phyloP scores from a whole-genome alignment of 2,113 vertebrate species.

The Naja naja region DNA sequence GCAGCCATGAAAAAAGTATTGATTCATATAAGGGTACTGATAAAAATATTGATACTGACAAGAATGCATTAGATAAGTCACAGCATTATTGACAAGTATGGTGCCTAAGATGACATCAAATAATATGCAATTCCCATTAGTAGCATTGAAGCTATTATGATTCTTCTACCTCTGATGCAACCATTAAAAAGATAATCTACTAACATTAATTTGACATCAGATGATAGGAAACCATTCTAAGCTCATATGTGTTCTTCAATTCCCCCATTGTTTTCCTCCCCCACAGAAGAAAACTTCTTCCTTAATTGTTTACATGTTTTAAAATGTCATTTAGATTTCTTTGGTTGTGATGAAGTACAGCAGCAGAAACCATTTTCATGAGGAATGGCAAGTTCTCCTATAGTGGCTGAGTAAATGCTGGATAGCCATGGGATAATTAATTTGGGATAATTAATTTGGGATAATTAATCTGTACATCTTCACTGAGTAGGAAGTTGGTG shows the following conservation, averaged over 20 bases:
- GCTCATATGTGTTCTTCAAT: neutral
- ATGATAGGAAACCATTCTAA: neutral
- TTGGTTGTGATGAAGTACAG: neutral
- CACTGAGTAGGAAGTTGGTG: neutral
- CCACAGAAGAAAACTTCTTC: neutral
- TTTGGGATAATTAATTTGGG: neutral
- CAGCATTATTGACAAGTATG: neutral
- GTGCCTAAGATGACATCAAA: neutral
- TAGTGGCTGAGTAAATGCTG: neutral
- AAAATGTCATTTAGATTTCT: neutral
- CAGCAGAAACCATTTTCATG: neutral
- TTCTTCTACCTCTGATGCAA: neutral
- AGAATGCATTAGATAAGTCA: neutral
- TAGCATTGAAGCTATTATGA: too few relatives aligned
- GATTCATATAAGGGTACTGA: neutral
- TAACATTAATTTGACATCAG: neutral
- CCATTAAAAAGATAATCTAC: neutral
- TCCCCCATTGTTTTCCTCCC: neutral
- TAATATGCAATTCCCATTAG: neutral
- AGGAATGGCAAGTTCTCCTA: neutral
- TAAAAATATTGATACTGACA: neutral
- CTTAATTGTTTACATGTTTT: neutral
- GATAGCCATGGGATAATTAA: neutral
- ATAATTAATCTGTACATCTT: neutral
- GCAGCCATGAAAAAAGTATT: neutral